Base-by-base conservation (phyloP, 2,797 vertebrate genomes). In the Pseudomugil gertrudae region DNA sequence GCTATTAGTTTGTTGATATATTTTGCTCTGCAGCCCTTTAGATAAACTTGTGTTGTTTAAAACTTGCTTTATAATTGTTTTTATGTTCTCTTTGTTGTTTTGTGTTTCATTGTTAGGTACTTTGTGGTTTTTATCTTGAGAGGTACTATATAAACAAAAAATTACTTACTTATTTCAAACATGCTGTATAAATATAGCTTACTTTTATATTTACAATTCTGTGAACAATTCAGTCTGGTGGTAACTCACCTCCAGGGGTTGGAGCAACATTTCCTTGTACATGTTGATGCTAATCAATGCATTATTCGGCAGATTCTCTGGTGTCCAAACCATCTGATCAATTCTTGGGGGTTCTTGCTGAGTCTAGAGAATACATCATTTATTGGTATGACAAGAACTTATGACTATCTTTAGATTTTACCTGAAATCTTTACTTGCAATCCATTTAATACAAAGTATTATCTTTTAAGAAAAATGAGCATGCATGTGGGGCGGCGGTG, bases 231-330 rank as follows among this genome's bases (percentile, higher is more conserved):
- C 3, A 53, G 36, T 40, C 38, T 38, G 14, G 29, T 23, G 9
- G 19, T 47, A 51, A 76, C 73, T 83, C 87, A 98, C 97, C 93
- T 98, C 95, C 67, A 98, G 88, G 74, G 84, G 90, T 80, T 14
- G 91, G 59, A 97, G 94, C 79, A 95, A 40, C 19, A 47, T 94
- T n/a, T 96, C 88, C 72, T 94, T 96, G 81, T 95, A 98, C 2
- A 69, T 80, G 61, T 61, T 74, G 79, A 97, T 80, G 78, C 79
- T 89, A 23, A 63, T 50, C 32, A 91, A 62, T n/a, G 87, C 69
- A 61, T 95, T 96, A 84, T 87, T 87, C 36, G 90, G 65, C 43
- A 89, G 78, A 88, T 96, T 92, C 74, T 96, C 95, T 58, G 94
- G 94, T 55, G 86, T 87, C 79, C 93, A 94, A 29, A 98, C 95